These are phyloP conservation scores for Cantharis rustica DNA, from an alignment of 2,888 invertebrate species.

Conservation along the genomic window DNA sequence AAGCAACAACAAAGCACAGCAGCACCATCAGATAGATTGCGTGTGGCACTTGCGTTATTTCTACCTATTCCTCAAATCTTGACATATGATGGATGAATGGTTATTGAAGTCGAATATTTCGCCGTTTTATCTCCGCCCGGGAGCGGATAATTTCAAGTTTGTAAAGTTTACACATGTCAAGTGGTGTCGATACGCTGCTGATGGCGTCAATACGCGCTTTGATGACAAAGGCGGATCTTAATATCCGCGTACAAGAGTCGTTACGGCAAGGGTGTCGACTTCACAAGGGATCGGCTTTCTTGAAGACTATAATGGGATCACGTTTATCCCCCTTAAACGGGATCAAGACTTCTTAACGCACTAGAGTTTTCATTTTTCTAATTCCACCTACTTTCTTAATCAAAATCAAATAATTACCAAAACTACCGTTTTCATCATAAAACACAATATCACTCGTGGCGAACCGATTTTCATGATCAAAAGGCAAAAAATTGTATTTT, in stretches of 20 bases:
- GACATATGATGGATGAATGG: conserved; percentile 81
- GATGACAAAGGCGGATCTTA: conserved; percentile 55
- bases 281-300: conserved; percentile 56
- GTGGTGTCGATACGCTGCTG: conserved; percentile 51
- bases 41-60: conserved; percentile 23
- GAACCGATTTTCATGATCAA: neutral
- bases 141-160: conserved; percentile 48
- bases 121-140: conserved; percentile 48
- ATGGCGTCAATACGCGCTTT: conserved; percentile 48
- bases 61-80: conserved; percentile 46
- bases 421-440: neutral
- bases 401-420: neutral
- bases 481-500: neutral
- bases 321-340: conserved; percentile 57
- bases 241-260: conserved; percentile 53
- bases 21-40: conserved; percentile 14
- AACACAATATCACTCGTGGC: neutral
- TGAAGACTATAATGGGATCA: conserved; percentile 58
- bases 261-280: conserved; percentile 54
- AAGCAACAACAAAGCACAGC: neutral
- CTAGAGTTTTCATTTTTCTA: conserved; percentile 49
- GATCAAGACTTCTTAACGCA: conserved; percentile 52
- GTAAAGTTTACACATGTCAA: conserved; percentile 55
- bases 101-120: conserved; percentile 74
- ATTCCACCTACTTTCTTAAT: neutral